Evolutionary conservation across 2,797 vertebrate genomes (phyloP), one percentile per base, ranked within the genome.

Genomic region (Cryptoprocta ferox): DNA sequence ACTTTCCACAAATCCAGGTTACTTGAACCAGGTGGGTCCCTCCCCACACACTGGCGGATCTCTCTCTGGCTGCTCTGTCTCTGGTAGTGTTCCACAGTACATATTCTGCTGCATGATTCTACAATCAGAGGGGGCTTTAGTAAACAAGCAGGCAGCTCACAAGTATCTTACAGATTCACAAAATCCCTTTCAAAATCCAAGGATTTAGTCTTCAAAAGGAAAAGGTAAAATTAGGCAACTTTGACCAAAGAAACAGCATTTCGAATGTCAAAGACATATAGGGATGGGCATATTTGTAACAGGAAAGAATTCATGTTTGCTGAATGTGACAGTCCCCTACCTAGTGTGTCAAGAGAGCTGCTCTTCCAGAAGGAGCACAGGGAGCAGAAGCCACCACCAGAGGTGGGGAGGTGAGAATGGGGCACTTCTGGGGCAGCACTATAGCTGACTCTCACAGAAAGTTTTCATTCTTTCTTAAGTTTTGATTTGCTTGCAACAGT

Each of bases 181-280:
- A 48, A 5, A 78, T 63, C 53, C 11, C 78, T 79, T 83, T 81
- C 39, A 61, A 66, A 93, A 79, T 59, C 82, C 32, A 91, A 95
- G 26, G 5, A 71, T 68, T 37, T 66, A 35, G 10, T 16, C 19
- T 75, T 73, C 48, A 75, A 18, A n/a, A n/a, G 45, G 30, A 9
- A 66, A 86, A 82, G 19, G 63, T n/a, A 61, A 83, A 28, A 21
- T 50, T 48, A 37, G 35, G 56, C 18, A 14, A 80, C 79, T 90
- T 87, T 53, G 19, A 61, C 42, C 39, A 18, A 84, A 35, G 5
- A 76, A 70, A 75, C 10, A 45, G 5, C 37, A 48, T 65, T 76
- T 80, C 32, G 59, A 35, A 35, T n/a, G 21, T 37, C 91, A 90
- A 85, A 59, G 35, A 75, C 14, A 56, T 24, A 12, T 19, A 78